Evolutionary conservation across 2,797 vertebrate genomes (phyloP).

Genomic region (Coluber constrictor): DNA sequence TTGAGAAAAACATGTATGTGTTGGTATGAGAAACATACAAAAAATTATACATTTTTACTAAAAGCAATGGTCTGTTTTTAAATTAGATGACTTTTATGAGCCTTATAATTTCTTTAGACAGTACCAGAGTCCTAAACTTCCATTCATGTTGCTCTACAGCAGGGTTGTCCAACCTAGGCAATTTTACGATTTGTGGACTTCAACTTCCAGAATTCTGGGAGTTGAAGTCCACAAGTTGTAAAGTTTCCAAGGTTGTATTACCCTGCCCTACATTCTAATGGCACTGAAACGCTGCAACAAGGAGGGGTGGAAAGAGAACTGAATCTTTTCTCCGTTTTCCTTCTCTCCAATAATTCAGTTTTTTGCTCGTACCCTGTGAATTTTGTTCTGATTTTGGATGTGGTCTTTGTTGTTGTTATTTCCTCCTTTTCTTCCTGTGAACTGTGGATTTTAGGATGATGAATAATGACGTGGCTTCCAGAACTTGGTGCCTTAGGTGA

Average conservation of each 20-base stretch:
- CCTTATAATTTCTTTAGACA: no score
- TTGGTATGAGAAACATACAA: no score
- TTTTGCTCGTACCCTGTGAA: not conserved
- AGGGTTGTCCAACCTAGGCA: no score
- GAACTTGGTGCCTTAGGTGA: not conserved
- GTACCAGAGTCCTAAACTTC: no score
- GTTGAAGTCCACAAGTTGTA: not conserved
- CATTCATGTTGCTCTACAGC: no score
- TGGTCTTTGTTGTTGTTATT: not conserved
- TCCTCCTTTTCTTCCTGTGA: not conserved
- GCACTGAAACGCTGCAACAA: not conserved
- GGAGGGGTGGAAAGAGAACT: not conserved
- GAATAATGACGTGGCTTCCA: not conserved
- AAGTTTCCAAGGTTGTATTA: not conserved
- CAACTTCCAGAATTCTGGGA: no score
- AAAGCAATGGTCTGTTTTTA: not conserved
- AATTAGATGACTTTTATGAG: no score
- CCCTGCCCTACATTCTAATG: not conserved
- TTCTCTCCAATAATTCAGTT: not conserved
- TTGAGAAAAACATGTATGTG: not conserved
- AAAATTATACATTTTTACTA: not conserved
- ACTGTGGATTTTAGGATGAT: not conserved
- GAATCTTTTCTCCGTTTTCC: not conserved
- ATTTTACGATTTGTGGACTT: no score
- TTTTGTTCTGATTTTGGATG: not conserved